Evolutionary conservation across 2,888 invertebrate species (phyloP).

Genomic region (Chymomyza amoena): DNA sequence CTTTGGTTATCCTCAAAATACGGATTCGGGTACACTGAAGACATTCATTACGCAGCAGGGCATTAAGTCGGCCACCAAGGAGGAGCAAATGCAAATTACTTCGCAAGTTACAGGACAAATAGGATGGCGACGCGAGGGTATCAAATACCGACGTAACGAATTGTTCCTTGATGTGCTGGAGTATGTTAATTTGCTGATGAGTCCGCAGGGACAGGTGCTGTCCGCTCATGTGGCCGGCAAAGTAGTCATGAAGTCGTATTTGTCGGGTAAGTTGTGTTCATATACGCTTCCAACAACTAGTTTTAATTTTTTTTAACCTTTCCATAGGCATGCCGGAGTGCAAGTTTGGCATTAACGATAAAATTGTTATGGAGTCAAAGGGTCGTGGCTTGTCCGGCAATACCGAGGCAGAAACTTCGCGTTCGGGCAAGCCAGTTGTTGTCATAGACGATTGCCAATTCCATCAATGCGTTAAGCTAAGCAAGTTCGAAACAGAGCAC

Average conservation of each 20-base stretch:
- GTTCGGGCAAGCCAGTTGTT: slow-evolving; percentile 98
- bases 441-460: slow-evolving; percentile 99
- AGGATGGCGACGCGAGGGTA: slow-evolving; percentile 99
- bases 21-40: slow-evolving; percentile 98
- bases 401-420: slow-evolving; percentile 87
- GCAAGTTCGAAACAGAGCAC: slow-evolving; percentile 99
- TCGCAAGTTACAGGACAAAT: slow-evolving; percentile 99
- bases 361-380: slow-evolving; percentile 98
- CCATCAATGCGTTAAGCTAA: slow-evolving; percentile 99
- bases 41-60: slow-evolving; percentile 99
- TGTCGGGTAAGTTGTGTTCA: slow-evolving; percentile 82
- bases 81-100: slow-evolving; percentile 99
- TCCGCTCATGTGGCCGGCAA: slow-evolving; percentile 99
- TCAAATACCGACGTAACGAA: slow-evolving; percentile 99
- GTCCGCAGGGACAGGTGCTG: slow-evolving; percentile 98
- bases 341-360: slow-evolving; percentile 99
- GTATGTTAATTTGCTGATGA: slow-evolving; percentile 99
- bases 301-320: neutral
- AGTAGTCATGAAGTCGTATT: slow-evolving; percentile 99
- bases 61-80: slow-evolving; percentile 98
- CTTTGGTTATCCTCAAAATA: slow-evolving; percentile 99
- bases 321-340: slow-evolving; percentile 97
- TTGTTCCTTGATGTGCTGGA: slow-evolving; percentile 99
- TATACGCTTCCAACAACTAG: neutral
- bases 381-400: slow-evolving; percentile 87